These are phyloP conservation scores for Danionella dracula DNA, from an alignment of 2,797 vertebrate species.

Conservation along the genomic window DNA sequence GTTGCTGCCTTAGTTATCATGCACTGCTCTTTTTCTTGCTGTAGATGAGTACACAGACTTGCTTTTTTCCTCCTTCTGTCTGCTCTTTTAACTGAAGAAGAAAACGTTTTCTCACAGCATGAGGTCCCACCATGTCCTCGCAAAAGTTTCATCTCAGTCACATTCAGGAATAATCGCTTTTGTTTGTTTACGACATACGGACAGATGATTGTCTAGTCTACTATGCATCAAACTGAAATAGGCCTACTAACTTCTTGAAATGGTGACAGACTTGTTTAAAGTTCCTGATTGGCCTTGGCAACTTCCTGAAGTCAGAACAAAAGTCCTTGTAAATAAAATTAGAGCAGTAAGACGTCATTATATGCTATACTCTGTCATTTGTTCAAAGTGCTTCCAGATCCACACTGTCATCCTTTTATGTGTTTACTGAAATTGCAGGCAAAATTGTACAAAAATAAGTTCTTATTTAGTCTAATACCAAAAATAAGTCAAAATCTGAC, in stretches of 20 bases:
- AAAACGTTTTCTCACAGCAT: slow-evolving; percentile 30
- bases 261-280: neutral
- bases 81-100: slow-evolving; percentile 10
- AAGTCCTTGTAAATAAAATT: neutral
- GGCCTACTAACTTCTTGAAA: neutral
- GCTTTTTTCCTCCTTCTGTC: neutral
- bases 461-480: too few species aligned
- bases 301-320: neutral
- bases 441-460: too few species aligned
- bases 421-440: too few species aligned
- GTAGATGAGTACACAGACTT: neutral
- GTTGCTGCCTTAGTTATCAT: neutral
- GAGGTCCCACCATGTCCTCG: slow-evolving; percentile 9
- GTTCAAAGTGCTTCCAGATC: neutral
- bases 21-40: neutral
- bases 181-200: neutral
- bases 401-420: neutral
- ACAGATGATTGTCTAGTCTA: neutral
- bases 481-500: too few species aligned
- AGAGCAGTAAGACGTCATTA: neutral
- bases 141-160: slow-evolving; percentile 23
- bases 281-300: neutral
- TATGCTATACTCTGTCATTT: neutral
- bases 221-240: neutral
- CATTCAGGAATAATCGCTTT: slow-evolving; percentile 6